phyloP scores from a whole-genome alignment of 2,888 invertebrate genomes.

The Mesopsocus fuscifrons region DNA sequence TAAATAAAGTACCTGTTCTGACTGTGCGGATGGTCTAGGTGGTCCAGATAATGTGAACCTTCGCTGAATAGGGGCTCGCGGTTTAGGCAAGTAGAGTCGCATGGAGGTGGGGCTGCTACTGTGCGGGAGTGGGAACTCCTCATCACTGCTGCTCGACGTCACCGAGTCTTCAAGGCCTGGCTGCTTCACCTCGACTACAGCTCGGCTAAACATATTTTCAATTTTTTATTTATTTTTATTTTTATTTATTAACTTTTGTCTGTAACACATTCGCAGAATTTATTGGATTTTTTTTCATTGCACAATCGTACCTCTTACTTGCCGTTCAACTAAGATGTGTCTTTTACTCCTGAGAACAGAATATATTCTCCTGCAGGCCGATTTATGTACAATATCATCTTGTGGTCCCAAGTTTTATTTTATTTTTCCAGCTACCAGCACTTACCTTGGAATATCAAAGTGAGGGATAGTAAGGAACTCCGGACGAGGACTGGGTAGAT shows the following conservation, averaged over 20 bases:
- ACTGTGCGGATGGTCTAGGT: conserved; percentile 37
- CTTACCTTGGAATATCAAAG: conserved; percentile 37
- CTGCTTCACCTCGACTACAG: conserved; percentile 26
- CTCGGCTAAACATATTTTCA: conserved; percentile 20
- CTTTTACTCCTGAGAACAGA: conserved; percentile 3
- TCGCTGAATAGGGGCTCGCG: conserved; percentile 53
- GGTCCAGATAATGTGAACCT: conserved; percentile 49
- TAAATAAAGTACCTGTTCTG: conserved; percentile 61
- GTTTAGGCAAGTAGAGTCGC: conserved; percentile 54
- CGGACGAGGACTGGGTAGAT: conserved; percentile 43
- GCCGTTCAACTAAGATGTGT: too few relatives aligned
- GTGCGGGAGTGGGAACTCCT: conserved; percentile 18
- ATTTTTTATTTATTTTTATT: too few relatives aligned
- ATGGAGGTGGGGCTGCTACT: conserved; percentile 21
- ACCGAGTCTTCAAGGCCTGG: conserved; percentile 24
- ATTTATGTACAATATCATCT: too few relatives aligned
- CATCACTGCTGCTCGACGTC: conserved; percentile 20
- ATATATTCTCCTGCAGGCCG: too few relatives aligned
- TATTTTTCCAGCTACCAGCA: too few relatives aligned
- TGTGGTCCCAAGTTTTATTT: too few relatives aligned
- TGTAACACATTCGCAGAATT: too few relatives aligned
- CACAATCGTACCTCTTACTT: too few relatives aligned
- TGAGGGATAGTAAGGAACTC: conserved; percentile 39
- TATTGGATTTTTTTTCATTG: too few relatives aligned
- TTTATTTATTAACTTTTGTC: too few relatives aligned